Evolutionary conservation across 2,888 invertebrate species (phyloP).

Genomic region (Hymenopus coronatus): DNA sequence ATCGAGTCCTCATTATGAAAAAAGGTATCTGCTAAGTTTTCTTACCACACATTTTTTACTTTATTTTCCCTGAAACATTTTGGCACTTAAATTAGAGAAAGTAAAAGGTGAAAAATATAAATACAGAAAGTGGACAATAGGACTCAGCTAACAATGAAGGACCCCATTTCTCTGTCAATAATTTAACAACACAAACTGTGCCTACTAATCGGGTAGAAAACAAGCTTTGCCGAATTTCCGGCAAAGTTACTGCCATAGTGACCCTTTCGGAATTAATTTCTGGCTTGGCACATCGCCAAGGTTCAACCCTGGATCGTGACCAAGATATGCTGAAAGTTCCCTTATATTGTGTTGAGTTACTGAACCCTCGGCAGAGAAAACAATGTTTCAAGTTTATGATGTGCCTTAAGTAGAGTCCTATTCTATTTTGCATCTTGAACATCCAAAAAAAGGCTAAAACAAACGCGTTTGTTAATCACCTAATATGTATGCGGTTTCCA

Average conservation of each 20-base stretch:
- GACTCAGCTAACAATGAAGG: too few species aligned
- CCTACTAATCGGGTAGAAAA: background rate
- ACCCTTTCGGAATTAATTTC: background rate
- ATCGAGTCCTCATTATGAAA: too few species aligned
- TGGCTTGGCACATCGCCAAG: background rate
- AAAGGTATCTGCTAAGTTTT: too few species aligned
- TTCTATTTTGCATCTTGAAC: too few species aligned
- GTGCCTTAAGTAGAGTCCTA: background rate
- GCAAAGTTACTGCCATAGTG: background rate
- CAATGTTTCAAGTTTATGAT: background rate
- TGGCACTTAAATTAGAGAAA: too few species aligned
- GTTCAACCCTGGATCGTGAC: background rate
- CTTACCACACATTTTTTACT: too few species aligned
- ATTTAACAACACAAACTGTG: background rate
- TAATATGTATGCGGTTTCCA: background rate
- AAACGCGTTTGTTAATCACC: too few species aligned
- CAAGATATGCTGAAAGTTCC: background rate
- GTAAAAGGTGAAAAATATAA: too few species aligned
- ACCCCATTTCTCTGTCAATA: background rate
- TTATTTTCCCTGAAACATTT: too few species aligned
- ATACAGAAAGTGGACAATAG: too few species aligned
- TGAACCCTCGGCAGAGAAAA: background rate
- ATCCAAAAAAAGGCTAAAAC: too few species aligned
- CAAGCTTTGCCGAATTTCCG: background rate
- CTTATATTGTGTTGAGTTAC: background rate